Evolutionary conservation across 2,888 invertebrate genomes (phyloP).

Genomic region (Mythimna loreyi): DNA sequence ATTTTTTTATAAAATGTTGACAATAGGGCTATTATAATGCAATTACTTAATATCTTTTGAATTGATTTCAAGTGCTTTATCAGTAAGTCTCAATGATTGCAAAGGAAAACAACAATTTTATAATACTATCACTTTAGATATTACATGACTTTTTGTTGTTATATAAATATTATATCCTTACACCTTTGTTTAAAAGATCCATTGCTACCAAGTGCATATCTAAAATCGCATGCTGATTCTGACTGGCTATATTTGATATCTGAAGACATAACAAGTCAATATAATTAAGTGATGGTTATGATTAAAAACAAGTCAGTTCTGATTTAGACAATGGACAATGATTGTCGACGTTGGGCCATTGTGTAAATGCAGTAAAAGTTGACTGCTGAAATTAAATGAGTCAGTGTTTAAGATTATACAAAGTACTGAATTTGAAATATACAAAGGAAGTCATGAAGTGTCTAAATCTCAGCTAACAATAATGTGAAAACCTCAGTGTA

Average conservation of each 20-base stretch:
- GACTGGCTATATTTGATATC: slow-evolving; percentile 1
- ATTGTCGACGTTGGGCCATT: slow-evolving; percentile 16
- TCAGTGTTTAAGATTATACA: slow-evolving; percentile 18
- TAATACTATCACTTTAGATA: background rate
- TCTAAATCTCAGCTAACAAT: background rate
- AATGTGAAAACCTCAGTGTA: too few species aligned
- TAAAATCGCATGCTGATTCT: background rate
- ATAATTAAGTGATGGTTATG: background rate
- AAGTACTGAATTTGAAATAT: background rate
- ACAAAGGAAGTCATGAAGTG: background rate
- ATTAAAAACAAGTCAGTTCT: background rate
- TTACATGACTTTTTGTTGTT: too few species aligned
- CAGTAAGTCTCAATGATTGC: slow-evolving; percentile 8
- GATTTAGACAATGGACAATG: slow-evolving; percentile 19
- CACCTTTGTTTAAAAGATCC: too few species aligned
- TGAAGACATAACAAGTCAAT: slow-evolving; percentile 8
- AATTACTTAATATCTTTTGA: slow-evolving; percentile 15
- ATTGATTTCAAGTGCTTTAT: slow-evolving; percentile 6
- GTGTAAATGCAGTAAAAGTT: slow-evolving; percentile 20
- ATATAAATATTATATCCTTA: too few species aligned
- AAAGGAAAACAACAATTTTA: slow-evolving; percentile 18
- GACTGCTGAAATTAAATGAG: slow-evolving; percentile 20
- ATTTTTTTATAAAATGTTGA: background rate
- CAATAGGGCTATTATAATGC: too few species aligned
- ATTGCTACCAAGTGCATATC: background rate